phyloP scores from a whole-genome alignment of 2,888 invertebrate species.

The Oeneis ivallda region DNA sequence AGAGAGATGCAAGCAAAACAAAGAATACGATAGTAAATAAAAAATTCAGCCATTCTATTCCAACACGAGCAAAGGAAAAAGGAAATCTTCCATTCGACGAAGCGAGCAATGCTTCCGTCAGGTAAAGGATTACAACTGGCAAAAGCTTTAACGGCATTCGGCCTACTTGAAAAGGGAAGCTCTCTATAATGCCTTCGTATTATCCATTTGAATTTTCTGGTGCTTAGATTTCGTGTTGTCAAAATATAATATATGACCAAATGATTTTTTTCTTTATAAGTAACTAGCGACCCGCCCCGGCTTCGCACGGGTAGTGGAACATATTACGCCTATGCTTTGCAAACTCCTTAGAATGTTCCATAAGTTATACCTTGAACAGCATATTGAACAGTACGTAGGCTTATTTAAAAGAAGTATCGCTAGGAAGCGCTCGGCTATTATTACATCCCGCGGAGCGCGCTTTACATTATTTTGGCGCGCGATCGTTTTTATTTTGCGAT shows the following conservation, averaged over 20 bases:
- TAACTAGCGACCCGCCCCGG: too few species aligned
- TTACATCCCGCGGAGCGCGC: too few species aligned
- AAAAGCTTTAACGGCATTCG: constrained; percentile 36
- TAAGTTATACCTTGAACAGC: too few species aligned
- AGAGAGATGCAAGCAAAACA: neutral
- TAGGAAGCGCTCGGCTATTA: too few species aligned
- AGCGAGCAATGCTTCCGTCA: constrained; percentile 34
- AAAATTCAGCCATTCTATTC: neutral
- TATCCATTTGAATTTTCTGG: constrained; percentile 24
- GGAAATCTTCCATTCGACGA: constrained; percentile 31
- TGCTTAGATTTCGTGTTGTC: constrained; percentile 1
- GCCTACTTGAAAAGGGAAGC: constrained; percentile 28
- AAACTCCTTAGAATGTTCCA: too few species aligned
- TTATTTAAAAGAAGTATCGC: too few species aligned
- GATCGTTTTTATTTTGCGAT: too few species aligned
- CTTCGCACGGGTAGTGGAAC: too few species aligned
- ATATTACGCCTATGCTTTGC: too few species aligned
- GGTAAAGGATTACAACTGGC: constrained; percentile 38
- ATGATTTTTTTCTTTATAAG: neutral
- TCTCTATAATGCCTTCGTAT: constrained; percentile 9
- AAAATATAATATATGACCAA: too few species aligned
- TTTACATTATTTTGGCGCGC: too few species aligned
- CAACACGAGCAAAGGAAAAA: constrained; percentile 27
- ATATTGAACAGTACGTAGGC: too few species aligned
- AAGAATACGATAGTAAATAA: constrained; percentile 9